Evolutionary conservation across 1,140 invertebrate genomes (phyloP), one percentile per base, ranked within the genome.

Genomic region (Drosophila repletoides): DNA sequence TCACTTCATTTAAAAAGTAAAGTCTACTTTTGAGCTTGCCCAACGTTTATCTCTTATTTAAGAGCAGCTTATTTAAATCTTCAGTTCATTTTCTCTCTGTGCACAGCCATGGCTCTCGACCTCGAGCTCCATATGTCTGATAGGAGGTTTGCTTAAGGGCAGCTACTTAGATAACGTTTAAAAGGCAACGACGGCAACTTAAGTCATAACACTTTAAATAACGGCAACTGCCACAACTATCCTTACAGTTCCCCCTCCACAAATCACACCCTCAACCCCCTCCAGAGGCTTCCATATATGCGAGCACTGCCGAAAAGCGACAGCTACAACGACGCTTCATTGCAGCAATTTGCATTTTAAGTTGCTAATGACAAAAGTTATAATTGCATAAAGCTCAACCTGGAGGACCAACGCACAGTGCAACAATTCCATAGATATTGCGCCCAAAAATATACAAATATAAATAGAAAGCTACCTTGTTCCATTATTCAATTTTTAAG

Each of bases 331-430:
- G 60, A 80, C 80, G 80, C 80, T 86, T 86, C 80, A 86, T 86
- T 86, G 80, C 80, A 76, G 80, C 81, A 86, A 86, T 86, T 86
- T 86, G 80, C 80, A 86, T 86, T 86, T 86, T 86, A 86, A 86
- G 80, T 86, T 86, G 80, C 80, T 86, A 86, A 86, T 86, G 80
- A 86, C 80, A 86, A 86, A 86, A 86, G 80, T 86, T 86, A 86
- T 86, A 84, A 84, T 84, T 84, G 80, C 80, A 86, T 84, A 86
- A 86, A 81, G 80, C 68, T 80, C 81, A 72, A 56, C 80, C 51
- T 86, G 61, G 51, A 75, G 56, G 38, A 59, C 52, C 36, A 31
- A 26, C n/a, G n/a, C n/a, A n/a, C 34, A 33, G 22, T 31, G 33
- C 51, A 21, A 15, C 21, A 10, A 48, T n/a, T 14, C 24, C 12